Conservation (phyloP, 1,140 invertebrate genomes). For the Antheraea pernyi region DNA sequence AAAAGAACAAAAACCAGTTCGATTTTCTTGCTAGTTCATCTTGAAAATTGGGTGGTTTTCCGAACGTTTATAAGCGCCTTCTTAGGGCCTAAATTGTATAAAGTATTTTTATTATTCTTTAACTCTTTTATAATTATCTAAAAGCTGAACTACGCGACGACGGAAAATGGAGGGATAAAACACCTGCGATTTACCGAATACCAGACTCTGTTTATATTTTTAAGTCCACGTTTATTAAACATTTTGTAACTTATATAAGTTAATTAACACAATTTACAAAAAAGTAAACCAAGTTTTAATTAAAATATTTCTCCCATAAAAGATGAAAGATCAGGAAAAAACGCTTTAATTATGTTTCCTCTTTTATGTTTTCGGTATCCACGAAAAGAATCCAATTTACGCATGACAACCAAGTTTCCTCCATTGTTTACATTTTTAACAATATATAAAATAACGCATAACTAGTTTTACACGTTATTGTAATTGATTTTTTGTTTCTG, state of each 20-base stretch:
- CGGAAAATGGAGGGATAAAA: background rate
- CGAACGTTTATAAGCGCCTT: too few species aligned
- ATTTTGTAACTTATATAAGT: slow-evolving; percentile 6
- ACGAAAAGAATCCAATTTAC: slow-evolving; percentile 13
- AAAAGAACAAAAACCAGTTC: too few species aligned
- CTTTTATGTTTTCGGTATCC: slow-evolving; percentile 5
- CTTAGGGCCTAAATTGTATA: too few species aligned
- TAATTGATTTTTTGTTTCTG: too few species aligned
- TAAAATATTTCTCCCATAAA: slow-evolving; percentile 14
- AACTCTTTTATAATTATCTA: too few species aligned
- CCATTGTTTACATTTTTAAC: background rate
- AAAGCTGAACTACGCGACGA: too few species aligned
- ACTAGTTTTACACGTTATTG: too few species aligned
- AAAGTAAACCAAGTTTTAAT: slow-evolving; percentile 6
- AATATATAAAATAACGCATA: background rate
- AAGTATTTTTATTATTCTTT: too few species aligned
- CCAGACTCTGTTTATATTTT: background rate
- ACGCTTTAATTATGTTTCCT: slow-evolving; percentile 9
- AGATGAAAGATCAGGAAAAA: slow-evolving; percentile 13
- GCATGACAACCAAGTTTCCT: slow-evolving; percentile 4
- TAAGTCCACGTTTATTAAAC: background rate
- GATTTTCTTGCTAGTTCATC: too few species aligned
- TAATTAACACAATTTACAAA: slow-evolving; percentile 1
- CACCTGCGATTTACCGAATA: background rate
- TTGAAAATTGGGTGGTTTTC: too few species aligned